Conservation (phyloP, 2,888 invertebrate species). For the Lamellibrachia columna region DNA sequence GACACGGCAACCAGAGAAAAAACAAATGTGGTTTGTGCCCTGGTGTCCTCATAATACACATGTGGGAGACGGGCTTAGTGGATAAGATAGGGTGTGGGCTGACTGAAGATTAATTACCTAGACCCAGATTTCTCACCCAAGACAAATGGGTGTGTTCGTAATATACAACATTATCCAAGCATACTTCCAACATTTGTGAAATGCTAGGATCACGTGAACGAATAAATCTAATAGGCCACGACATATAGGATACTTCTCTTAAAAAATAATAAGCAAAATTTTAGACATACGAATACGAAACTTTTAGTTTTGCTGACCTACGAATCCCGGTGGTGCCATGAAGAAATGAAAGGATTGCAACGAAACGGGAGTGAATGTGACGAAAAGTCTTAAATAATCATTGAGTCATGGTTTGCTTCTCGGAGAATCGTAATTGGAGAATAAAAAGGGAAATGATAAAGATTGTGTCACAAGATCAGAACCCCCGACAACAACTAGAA, state of each 20-base stretch:
- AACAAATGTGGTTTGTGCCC: too few relatives aligned
- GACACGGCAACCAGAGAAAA: too few relatives aligned
- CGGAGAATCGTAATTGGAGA: neutral
- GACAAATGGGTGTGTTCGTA: neutral
- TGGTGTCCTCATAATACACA: neutral
- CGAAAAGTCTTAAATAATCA: neutral
- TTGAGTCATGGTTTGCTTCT: neutral
- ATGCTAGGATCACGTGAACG: neutral
- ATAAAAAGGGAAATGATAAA: neutral
- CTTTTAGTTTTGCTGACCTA: neutral
- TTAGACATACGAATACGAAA: too few relatives aligned
- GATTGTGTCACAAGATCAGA: neutral
- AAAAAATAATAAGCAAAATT: too few relatives aligned
- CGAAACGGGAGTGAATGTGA: neutral
- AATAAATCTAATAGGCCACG: neutral
- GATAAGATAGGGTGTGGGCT: too few relatives aligned
- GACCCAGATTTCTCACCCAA: neutral
- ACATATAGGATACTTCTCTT: too few relatives aligned
- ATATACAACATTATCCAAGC: neutral
- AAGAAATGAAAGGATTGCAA: neutral
- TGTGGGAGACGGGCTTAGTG: too few relatives aligned
- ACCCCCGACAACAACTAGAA: neutral
- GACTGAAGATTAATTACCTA: neutral
- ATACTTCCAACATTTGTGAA: too few relatives aligned
- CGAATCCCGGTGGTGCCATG: neutral